Base-by-base conservation (phyloP, 1,140 invertebrate species). In the Trypoxylus dichotomus region DNA sequence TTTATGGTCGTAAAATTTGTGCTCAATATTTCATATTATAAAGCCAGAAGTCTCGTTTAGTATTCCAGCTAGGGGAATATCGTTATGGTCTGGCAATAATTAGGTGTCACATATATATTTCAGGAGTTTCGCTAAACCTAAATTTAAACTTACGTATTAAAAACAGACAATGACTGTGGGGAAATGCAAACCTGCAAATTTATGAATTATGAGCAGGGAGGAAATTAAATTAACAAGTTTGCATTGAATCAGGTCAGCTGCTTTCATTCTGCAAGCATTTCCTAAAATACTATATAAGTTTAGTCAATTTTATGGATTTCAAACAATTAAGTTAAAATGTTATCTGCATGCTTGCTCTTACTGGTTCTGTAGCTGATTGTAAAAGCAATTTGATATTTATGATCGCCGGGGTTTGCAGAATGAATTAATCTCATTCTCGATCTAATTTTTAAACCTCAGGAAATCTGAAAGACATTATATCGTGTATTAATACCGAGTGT, bases 81-180 rank as follows among this genome's bases (percentile, higher is more conserved):
- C 19, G 72, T 74, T 74, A 74, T 41, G 72, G 32, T 37, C n/a
- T 2, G 72, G 72, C 29, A 74, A 74, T 74, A 74, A 74, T 74
- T 74, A 74, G 72, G 32, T 41, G 32, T 74, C 72, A 74, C 72
- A 13, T 74, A 41, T 37, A 74, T 74, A 37, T 74, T 74, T 74
- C 32, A 74, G 32, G 24, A 37, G 19, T 41, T 37, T 29, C 72
- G 25, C 72, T 43, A 8, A 43, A 74, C 3, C 19, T 13, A 24
- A 37, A 21, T 74, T 74, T 74, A 74, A 29, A 43, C n/a, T 43
- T 41, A 6, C 29, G 19, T 21, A 74, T 21, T 74, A 41, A 74
- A 74, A 74, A 74, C 29, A 47, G 41, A 74, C 32, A 37, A 74
- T 74, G 32, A 43, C 41, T 41, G 27, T 68, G 19, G 21, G 13